Evolutionary conservation across 2,888 invertebrate genomes (phyloP), one percentile per base, ranked within the genome.

Genomic region (Tinea trinotella): DNA sequence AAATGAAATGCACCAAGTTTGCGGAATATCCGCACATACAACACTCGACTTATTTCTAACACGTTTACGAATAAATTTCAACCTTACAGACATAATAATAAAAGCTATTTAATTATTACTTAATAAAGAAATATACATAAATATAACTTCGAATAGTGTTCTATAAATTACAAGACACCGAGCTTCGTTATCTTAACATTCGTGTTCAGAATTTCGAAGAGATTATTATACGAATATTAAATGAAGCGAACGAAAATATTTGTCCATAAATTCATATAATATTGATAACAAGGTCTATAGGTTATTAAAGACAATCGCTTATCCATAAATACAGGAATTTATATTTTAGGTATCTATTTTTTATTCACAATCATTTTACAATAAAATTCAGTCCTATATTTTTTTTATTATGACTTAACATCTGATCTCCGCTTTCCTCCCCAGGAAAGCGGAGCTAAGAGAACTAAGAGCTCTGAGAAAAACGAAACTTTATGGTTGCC

Each of bases 81-180:
- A 46, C 46, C 46, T 46, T 46, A 4, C 7, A 3, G 13, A n/a
- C 3, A 40, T 40, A 15, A 13, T 3, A 13, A 13, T 15, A 40
- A 13, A 40, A 6, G 30, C 40, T 13, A 13, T 12, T 6, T 15
- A 24, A 24, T 7, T 24, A 7, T 24, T 24, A 9, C 24, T 24
- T 7, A 9, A 24, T 24, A 24, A 24, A 24, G 9, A 24, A 13
- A 40, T 15, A 40, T 40, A 40, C 40, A 40, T 40, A 40, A 24
- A 24, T 12, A 40, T 40, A 19, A 12, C 9, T 19, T 40, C 71
- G 81, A 84, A 82, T 81, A 76, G 74, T 66, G 62, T 62, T 66
- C 73, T 65, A 78, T 84, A 82, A 84, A 83, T 83, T 81, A 81
- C 73, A 71, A 68, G 65, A 71, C 71, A 68, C 70, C 71, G 62